Conservation (phyloP, 2,797 vertebrate species). For the Enteromius treurensis region DNA sequence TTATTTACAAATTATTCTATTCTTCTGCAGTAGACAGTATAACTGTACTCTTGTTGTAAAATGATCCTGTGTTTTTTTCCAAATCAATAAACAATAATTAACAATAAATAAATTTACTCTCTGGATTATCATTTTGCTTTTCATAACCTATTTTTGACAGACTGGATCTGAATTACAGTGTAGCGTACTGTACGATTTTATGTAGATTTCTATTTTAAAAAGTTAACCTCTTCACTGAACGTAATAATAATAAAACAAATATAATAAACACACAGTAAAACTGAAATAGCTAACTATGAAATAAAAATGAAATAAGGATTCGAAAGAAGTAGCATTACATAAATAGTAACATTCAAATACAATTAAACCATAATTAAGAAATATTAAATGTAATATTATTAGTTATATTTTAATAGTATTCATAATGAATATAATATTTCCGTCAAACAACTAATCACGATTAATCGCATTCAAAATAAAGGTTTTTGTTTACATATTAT, state of each 20-base stretch:
- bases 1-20: background rate
- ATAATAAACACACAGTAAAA: background rate
- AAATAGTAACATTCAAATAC: background rate
- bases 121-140: background rate
- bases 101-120: background rate
- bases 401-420: too few relatives aligned
- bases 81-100: background rate
- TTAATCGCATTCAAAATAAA: too few relatives aligned
- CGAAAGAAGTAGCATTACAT: background rate
- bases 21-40: background rate
- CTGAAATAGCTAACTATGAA: background rate
- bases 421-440: background rate
- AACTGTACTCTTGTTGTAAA: too few relatives aligned
- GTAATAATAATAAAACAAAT: background rate
- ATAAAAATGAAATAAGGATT: background rate
- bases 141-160: background rate
- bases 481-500: too few relatives aligned
- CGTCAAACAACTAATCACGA: too few relatives aligned
- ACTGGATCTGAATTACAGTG: background rate
- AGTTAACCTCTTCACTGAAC: background rate
- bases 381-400: background rate
- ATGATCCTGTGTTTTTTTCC: background rate
- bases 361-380: background rate
- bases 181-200: background rate
- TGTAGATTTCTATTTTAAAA: background rate